Evolutionary conservation across 2,888 invertebrate genomes (phyloP).

Genomic region (Netelia inedita): DNA sequence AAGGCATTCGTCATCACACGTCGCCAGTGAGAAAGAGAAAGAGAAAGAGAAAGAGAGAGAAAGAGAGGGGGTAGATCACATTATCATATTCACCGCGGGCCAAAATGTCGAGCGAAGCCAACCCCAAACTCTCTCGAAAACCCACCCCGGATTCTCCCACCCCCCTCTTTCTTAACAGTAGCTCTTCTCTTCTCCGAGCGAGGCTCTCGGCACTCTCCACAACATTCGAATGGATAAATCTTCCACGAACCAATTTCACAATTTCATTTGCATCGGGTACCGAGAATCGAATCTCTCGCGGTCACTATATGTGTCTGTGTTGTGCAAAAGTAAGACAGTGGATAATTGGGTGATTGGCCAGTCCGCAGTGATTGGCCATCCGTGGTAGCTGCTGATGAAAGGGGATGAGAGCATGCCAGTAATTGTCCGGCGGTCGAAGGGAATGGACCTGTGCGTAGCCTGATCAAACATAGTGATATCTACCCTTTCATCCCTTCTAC

Average conservation of each 20-base stretch:
- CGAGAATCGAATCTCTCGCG: conserved; percentile 75
- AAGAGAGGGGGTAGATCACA: conserved; percentile 66
- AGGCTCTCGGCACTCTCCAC: conserved; percentile 71
- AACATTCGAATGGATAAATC: conserved; percentile 79
- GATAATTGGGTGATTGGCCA: neutral
- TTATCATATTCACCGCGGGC: conserved; percentile 80
- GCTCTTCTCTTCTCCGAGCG: conserved; percentile 62
- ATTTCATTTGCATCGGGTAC: conserved; percentile 80
- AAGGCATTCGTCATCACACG: conserved; percentile 79
- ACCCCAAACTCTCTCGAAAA: conserved; percentile 62
- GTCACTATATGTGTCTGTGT: conserved; percentile 38
- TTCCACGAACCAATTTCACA: conserved; percentile 80
- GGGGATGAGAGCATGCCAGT: conserved; percentile 10
- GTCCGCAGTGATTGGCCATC: neutral
- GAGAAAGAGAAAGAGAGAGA: conserved; percentile 6
- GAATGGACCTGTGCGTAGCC: neutral
- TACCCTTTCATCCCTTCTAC: conserved; percentile 14
- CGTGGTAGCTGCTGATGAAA: conserved; percentile 3
- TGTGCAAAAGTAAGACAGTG: neutral
- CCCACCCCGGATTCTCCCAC: conserved; percentile 44
- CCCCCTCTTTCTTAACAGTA: conserved; percentile 22
- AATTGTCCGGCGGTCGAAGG: neutral
- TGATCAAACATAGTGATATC: conserved; percentile 31
- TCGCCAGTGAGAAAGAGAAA: conserved; percentile 63
- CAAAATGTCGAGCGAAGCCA: conserved; percentile 69